Conservation (phyloP, 2,113 vertebrate genomes). For the Pseudopipra pipra region DNA sequence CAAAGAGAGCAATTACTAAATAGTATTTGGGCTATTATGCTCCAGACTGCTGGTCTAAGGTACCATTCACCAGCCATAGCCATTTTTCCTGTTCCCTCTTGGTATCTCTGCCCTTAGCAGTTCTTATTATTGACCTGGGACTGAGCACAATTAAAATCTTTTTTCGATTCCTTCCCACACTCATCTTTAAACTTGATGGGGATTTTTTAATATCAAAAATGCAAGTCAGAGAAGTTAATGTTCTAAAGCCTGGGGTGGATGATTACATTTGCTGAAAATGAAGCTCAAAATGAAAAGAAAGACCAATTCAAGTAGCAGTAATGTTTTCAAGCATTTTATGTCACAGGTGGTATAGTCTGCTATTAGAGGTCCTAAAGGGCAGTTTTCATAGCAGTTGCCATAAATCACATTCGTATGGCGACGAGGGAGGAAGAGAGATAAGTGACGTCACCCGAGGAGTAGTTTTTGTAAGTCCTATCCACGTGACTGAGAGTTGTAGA, state of each 20-base stretch:
- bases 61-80: not conserved
- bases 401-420: not conserved
- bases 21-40: not conserved
- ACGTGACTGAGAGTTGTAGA: not conserved
- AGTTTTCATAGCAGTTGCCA: not conserved
- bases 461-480: not conserved
- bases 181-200: not conserved
- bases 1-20: not conserved
- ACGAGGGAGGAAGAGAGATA: not conserved
- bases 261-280: not conserved
- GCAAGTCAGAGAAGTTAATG: not conserved
- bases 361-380: not conserved
- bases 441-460: not conserved
- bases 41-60: not conserved
- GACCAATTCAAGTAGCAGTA: not conserved
- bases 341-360: not conserved
- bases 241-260: not conserved
- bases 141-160: not conserved
- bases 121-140: not conserved
- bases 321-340: not conserved
- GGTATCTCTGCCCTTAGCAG: not conserved
- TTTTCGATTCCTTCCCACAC: not conserved
- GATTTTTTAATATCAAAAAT: not conserved
- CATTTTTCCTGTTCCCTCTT: not conserved
- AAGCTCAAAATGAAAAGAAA: slow-evolving; percentile 12